Conservation (phyloP, 2,113 vertebrate genomes). For the Corythornis vintsioides region DNA sequence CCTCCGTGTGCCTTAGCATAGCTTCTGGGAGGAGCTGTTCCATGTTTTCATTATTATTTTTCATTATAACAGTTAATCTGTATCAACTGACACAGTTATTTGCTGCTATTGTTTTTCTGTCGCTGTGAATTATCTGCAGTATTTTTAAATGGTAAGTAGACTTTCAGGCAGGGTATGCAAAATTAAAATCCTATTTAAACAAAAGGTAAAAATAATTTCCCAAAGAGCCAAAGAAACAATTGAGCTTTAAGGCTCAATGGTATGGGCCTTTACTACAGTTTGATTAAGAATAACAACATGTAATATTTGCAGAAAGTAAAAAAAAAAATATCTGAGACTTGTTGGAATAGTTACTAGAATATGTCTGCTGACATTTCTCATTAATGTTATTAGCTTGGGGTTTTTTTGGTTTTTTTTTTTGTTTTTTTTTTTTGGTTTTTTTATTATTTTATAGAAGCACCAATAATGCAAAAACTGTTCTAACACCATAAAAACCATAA, state of each 20-base stretch:
- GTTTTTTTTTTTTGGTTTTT: too few relatives aligned
- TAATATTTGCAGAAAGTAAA: not conserved
- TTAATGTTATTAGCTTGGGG: not conserved
- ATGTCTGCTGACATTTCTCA: not conserved
- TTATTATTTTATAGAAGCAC: not conserved
- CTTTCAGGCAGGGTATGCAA: not conserved
- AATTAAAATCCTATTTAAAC: not conserved
- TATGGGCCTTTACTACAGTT: not conserved
- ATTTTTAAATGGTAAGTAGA: not conserved
- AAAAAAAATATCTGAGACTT: not conserved
- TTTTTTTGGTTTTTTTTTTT: not conserved
- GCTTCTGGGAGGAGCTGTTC: too few relatives aligned
- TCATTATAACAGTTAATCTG: not conserved
- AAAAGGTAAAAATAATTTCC: not conserved
- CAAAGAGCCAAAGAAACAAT: not conserved
- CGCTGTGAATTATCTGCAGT: not conserved
- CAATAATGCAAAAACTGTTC: not conserved
- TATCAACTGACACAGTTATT: not conserved
- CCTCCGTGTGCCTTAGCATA: too few relatives aligned
- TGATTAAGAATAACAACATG: not conserved
- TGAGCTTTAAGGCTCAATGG: not conserved
- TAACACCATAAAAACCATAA: not conserved
- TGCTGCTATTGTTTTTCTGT: not conserved
- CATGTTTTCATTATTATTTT: not conserved
- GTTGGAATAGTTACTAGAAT: not conserved